These are phyloP conservation scores for Dicerorhinus sumatrensis DNA, from an alignment of 2,113 vertebrate genomes.

Conservation along the genomic window DNA sequence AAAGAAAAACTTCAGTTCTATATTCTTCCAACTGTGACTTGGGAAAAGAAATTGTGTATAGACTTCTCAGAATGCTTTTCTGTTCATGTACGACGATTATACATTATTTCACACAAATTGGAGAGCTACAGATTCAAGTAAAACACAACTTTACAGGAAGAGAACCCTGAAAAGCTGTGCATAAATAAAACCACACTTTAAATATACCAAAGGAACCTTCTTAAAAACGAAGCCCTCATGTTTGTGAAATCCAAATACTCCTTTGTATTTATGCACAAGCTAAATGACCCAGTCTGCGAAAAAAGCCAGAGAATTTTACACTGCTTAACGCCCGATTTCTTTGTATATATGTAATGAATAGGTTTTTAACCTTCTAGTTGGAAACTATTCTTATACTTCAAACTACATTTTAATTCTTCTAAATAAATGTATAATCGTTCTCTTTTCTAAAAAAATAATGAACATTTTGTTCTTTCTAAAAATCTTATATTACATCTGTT, in stretches of 20 bases:
- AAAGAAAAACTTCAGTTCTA: not conserved
- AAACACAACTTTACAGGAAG: not conserved
- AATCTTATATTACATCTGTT: not conserved
- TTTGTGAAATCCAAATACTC: not conserved
- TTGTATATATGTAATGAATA: not conserved
- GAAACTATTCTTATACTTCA: not conserved
- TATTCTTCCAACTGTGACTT: not conserved
- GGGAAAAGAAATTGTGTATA: not conserved
- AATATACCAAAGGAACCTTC: not conserved
- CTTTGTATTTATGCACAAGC: not conserved
- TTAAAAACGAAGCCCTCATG: not conserved
- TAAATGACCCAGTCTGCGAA: not conserved
- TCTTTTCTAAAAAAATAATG: not conserved
- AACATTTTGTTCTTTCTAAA: not conserved
- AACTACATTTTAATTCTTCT: not conserved
- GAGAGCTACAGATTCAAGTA: not conserved
- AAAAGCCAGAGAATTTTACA: not conserved
- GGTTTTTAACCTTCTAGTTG: constrained; percentile 11
- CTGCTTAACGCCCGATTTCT: not conserved
- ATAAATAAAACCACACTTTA: not conserved
- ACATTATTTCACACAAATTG: not conserved
- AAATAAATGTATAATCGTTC: not conserved
- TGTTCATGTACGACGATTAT: not conserved
- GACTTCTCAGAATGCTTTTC: not conserved
- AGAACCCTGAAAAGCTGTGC: not conserved